Percentiles rank a stretch among this genome's conserved stretches.
phyloP scores from a whole-genome alignment of 2,888 invertebrate genomes.

The Apomyelois bistriatella region DNA sequence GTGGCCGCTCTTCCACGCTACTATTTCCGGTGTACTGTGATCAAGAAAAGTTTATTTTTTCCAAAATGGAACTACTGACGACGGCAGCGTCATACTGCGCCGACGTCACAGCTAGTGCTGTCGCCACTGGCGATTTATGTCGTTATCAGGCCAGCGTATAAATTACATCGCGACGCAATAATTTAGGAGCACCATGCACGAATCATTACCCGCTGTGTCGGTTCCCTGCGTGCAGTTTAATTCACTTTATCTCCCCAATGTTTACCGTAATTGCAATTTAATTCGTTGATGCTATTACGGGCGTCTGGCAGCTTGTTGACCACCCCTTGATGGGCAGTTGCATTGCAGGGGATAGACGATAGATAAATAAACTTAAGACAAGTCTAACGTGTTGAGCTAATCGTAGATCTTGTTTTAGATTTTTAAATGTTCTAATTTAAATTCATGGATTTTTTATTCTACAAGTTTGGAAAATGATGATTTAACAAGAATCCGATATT shows the following conservation, averaged over 20 bases:
- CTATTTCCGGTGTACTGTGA: too few species aligned
- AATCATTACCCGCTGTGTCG: constrained; percentile 76
- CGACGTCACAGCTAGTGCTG: constrained; percentile 63
- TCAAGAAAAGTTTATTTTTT: background rate
- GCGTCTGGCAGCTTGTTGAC: constrained; percentile 8
- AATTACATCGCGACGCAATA: constrained; percentile 73
- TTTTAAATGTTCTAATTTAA: too few species aligned
- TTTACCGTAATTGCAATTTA: constrained; percentile 62
- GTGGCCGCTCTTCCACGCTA: too few species aligned
- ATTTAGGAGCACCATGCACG: constrained; percentile 77
- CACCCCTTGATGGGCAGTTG: constrained; percentile 9
- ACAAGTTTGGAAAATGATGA: too few species aligned
- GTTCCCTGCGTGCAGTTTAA: constrained; percentile 55
- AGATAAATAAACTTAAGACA: too few species aligned
- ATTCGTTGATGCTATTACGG: constrained; percentile 37
- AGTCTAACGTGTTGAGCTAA: too few species aligned
- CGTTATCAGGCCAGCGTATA: constrained; percentile 73
- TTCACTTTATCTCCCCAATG: constrained; percentile 68
- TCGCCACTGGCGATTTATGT: constrained; percentile 72
- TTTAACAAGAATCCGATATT: too few species aligned
- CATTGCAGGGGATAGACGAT: background rate
- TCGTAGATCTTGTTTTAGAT: too few species aligned
- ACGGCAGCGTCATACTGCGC: constrained; percentile 64
- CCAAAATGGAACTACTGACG: constrained; percentile 17
- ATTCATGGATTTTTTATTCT: too few species aligned